Evolutionary conservation across 2,797 vertebrate species (phyloP), one percentile per base, ranked within the genome.

Genomic region (Malurus leucopterus): DNA sequence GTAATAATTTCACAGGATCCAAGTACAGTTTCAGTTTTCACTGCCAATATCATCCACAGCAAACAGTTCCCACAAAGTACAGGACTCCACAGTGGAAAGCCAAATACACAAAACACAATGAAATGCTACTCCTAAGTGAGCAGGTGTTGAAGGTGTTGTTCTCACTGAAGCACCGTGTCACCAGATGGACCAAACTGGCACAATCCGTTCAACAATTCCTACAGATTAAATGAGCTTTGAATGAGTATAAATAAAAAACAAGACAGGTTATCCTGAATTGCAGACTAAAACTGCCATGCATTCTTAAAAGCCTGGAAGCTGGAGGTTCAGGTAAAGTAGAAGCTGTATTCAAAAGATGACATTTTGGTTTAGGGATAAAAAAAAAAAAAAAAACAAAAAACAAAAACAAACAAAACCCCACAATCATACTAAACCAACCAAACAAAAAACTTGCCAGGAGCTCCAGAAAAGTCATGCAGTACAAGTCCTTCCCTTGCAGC

Each of bases 361-460:
- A 5, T 59, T 47, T 26, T 4, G 6, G 43, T 75, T 32, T 41
- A 50, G 30, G 1, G 21, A 12, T 11, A 36, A 36, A 36, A 36
- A 36, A 0, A 0, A 5, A 53, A 61, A 38, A 24, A 34, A 6
- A 62, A 62, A 5, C 4, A 13, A 62, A 5, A 4, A 13, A 7
- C 36, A 36, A 36, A 36, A 47, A 4, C 1, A 15, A 47, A 2
- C 2, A 44, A 41, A 44, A 21, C 0, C 4, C 9, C 3, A 24
- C 12, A 61, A 23, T 4, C 21, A 20, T 6, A n/a, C 3, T 23
- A 65, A 61, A 14, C 2, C 13, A 71, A 36, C 0, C 3, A 17
- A 49, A 15, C 1, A 6, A 40, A 27, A n/a, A 51, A 3, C 0
- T 27, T 51, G 10, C 21, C 8, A 49, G 44, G 14, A 59, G 22